Evolutionary conservation across 2,888 invertebrate species (phyloP).

Genomic region (Prenolepis imparis): DNA sequence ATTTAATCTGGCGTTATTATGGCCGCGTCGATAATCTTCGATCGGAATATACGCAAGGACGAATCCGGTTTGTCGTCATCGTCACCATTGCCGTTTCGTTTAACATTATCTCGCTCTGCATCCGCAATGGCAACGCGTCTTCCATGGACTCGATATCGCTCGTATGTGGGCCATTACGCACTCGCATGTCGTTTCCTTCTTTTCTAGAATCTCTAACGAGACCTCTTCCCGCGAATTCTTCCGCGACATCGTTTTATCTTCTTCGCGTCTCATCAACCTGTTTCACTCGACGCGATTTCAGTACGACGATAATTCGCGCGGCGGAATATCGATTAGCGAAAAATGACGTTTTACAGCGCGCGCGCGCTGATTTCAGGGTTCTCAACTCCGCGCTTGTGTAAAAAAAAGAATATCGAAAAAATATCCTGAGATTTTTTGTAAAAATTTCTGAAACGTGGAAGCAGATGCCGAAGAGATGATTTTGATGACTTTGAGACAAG

Average conservation of each 20-base stretch:
- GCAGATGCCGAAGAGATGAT: background rate
- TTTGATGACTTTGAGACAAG: background rate
- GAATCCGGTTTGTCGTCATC: background rate
- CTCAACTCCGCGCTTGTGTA: constrained; percentile 1
- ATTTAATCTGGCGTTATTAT: constrained; percentile 31
- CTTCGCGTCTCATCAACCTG: constrained; percentile 31
- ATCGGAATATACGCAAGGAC: constrained; percentile 31
- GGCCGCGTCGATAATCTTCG: constrained; percentile 14
- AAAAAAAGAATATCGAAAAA: background rate
- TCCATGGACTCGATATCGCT: background rate
- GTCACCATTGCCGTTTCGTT: constrained; percentile 16
- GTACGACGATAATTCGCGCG: constrained; percentile 30
- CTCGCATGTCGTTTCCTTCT: background rate
- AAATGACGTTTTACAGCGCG: constrained; percentile 16
- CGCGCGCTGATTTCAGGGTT: constrained; percentile 13
- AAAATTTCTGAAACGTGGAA: background rate
- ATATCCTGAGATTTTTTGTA: background rate
- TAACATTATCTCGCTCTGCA: background rate
- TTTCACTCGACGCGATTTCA: constrained; percentile 36
- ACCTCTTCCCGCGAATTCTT: background rate
- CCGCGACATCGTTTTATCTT: constrained; percentile 7
- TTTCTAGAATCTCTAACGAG: background rate
- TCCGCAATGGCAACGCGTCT: constrained; percentile 16
- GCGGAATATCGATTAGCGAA: constrained; percentile 33
- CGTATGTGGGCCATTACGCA: background rate